phyloP scores from a whole-genome alignment of 92 coral and sea anemone genomes.

The Metridium senile region DNA sequence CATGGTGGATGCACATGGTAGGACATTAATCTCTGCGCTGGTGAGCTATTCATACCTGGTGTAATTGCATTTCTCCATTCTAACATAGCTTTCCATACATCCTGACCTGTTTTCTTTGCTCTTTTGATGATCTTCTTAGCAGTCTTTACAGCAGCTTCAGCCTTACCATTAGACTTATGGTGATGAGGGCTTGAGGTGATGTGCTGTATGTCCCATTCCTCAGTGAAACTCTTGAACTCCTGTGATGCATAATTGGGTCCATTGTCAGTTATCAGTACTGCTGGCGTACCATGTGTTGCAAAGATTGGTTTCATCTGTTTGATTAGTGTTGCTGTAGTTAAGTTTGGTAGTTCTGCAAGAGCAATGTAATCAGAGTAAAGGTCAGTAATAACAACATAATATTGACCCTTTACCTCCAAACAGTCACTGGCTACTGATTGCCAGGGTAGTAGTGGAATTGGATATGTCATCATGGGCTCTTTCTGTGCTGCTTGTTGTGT shows the following conservation, averaged over 20 bases:
- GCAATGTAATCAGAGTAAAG: slow-evolving; percentile 52
- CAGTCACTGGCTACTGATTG: slow-evolving; percentile 58
- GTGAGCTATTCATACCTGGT: slow-evolving; percentile 51
- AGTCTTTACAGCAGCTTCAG: background rate
- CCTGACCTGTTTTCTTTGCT: slow-evolving; percentile 45
- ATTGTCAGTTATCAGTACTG: slow-evolving; percentile 53
- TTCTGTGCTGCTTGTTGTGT: slow-evolving; percentile 38
- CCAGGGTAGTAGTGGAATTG: slow-evolving; percentile 58
- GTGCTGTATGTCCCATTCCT: slow-evolving; percentile 49
- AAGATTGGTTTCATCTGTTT: slow-evolving; percentile 58
- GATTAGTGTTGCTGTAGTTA: slow-evolving; percentile 45
- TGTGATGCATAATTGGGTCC: slow-evolving; percentile 56
- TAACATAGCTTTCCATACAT: slow-evolving; percentile 41
- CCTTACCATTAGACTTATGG: slow-evolving; percentile 52
- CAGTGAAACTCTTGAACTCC: slow-evolving; percentile 31
- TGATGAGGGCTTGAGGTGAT: slow-evolving; percentile 52
- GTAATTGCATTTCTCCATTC: slow-evolving; percentile 58
- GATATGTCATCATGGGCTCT: slow-evolving; percentile 55
- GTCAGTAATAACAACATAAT: slow-evolving; percentile 51
- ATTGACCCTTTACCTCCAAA: slow-evolving; percentile 46
- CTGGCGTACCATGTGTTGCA: slow-evolving; percentile 67
- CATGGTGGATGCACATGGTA: background rate
- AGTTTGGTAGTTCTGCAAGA: slow-evolving; percentile 37
- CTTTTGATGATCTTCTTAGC: slow-evolving; percentile 38
- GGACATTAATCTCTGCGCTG: slow-evolving; percentile 58